A percentile compares a stretch with the other conserved stretches of the same genome.
Conservation (phyloP, 2,888 invertebrate genomes). For the Polia nebulosa region DNA sequence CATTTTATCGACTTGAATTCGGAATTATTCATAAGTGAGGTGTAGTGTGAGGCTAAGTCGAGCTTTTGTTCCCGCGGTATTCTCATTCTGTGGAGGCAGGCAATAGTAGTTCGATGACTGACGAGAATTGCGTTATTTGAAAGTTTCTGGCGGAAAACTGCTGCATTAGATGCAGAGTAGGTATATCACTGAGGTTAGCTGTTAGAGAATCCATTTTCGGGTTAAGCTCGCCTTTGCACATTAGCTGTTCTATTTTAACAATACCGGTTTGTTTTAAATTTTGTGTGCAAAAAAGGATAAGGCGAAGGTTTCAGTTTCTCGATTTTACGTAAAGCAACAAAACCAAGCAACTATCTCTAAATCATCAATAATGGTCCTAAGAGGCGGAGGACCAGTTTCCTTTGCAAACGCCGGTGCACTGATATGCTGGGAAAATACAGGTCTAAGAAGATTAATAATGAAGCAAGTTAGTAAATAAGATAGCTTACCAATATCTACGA, state of each 20-base stretch:
- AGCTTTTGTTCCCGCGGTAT: constrained; percentile 1
- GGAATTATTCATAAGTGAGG: constrained; percentile 30
- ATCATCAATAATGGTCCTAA: constrained; percentile 41
- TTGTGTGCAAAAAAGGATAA: background rate
- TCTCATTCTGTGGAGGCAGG: background rate
- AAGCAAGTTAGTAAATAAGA: constrained; percentile 27
- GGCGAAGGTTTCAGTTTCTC: background rate
- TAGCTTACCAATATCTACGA: constrained; percentile 45
- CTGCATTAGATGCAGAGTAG: background rate
- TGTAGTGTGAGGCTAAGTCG: background rate
- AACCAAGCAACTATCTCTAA: constrained; percentile 23
- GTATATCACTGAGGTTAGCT: background rate
- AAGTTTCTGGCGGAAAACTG: background rate
- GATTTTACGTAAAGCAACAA: constrained; percentile 7
- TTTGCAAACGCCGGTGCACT: constrained; percentile 36
- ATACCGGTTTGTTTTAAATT: background rate
- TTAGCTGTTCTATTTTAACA: background rate
- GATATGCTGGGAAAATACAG: constrained; percentile 29
- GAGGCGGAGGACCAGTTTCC: constrained; percentile 39
- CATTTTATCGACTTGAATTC: constrained; percentile 26
- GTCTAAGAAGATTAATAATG: constrained; percentile 22
- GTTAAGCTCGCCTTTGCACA: no score
- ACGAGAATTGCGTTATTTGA: no score
- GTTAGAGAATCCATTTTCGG: background rate
- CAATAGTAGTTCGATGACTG: background rate